Evolutionary conservation across 2,888 invertebrate genomes (phyloP).

Genomic region (Eilema caniola): DNA sequence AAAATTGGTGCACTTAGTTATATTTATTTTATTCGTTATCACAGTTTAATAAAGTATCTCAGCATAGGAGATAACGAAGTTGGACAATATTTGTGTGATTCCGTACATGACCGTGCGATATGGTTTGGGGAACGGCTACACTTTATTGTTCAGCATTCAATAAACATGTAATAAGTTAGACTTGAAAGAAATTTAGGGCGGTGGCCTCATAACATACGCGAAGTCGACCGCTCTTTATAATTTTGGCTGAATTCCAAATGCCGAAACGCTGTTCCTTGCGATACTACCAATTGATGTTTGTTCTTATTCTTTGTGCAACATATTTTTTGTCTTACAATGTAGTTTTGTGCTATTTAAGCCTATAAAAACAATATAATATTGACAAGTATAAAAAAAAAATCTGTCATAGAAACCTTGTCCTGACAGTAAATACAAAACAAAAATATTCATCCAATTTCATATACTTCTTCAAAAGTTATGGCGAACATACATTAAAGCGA

Average conservation of each 20-base stretch:
- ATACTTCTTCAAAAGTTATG: too few relatives aligned
- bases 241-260: slow-evolving; percentile 78
- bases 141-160: slow-evolving; percentile 55
- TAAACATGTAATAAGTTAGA: slow-evolving; percentile 69
- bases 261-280: slow-evolving; percentile 61
- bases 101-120: slow-evolving; percentile 20
- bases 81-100: slow-evolving; percentile 2
- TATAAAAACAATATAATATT: slow-evolving; percentile 16
- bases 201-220: slow-evolving; percentile 70
- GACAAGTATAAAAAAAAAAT: background rate
- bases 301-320: slow-evolving; percentile 60
- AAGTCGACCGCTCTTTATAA: slow-evolving; percentile 68
- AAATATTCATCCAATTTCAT: too few relatives aligned
- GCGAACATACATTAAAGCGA: too few relatives aligned
- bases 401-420: too few relatives aligned
- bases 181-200: slow-evolving; percentile 74
- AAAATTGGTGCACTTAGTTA: background rate
- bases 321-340: slow-evolving; percentile 29
- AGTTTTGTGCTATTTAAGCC: background rate
- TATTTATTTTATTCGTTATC: background rate
- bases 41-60: background rate
- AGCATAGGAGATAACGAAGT: background rate
- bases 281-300: slow-evolving; percentile 67
- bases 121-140: slow-evolving; percentile 47
- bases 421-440: too few relatives aligned